Evolutionary conservation across 2,113 vertebrate species (phyloP), one percentile per base, ranked within the genome.

Genomic region (Psilopogon haemacephalus): DNA sequence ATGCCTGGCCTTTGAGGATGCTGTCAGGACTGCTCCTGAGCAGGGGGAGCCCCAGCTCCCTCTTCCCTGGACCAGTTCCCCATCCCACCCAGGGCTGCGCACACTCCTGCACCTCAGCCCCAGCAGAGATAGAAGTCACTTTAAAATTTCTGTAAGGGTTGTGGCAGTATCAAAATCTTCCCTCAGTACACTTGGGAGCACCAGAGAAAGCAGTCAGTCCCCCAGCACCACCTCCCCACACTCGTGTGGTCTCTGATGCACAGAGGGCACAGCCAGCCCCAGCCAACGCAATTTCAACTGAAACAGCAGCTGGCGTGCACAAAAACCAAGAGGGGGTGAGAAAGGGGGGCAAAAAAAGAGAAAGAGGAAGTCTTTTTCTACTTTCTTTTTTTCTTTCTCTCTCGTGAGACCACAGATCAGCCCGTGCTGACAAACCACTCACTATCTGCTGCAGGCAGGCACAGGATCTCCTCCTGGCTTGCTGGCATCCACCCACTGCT

Each of bases 381-480:
- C 8, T n/a, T 46, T 21, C 63, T 70, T 71, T 71, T 73, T 30
- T 33, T 13, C n/a, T 59, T 11, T 24, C 8, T 18, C 52, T 18
- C 59, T 78, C 68, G 28, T 11, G 72, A 85, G 85, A 88, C 96
- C 90, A 79, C 96, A 96, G 88, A 95, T 87, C 89, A 90, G 87
- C n/a, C 71, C 0, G 0, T 13, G 63, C 65, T 58, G 94, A 92
- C 72, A 95, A 95, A 90, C 17, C 44, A 7, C 67, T 81, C 0
- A 33, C 86, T 95, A 96, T 96, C 93, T 81, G 84, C 81, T 84
- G 58, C 70, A 70, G 70, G 86, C 96, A 96, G 90, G 84, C 90
- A 33, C 55, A 8, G 63, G n/a, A 32, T 38, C 2, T 5, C 58
- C 65, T 46, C 5, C 70, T 40, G 76, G 15, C 71, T 27, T 84